phyloP scores from a whole-genome alignment of 2,888 invertebrate species.

The Agonopterix alstromeriana region DNA sequence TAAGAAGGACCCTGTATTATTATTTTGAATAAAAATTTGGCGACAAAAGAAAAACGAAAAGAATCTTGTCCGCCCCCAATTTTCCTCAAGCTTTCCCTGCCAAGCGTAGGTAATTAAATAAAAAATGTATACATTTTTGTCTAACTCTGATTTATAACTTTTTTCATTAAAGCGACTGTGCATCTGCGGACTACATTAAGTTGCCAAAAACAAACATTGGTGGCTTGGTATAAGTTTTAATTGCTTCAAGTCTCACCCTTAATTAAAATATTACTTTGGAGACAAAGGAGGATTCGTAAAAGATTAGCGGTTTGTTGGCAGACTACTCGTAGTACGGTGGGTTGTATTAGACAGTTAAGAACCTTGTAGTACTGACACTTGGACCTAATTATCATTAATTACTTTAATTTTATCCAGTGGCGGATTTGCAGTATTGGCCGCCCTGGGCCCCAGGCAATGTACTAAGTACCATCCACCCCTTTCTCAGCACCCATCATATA shows the following conservation, averaged over 20 bases:
- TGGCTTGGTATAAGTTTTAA: conserved; percentile 53
- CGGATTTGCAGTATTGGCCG: no score
- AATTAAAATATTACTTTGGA: conserved; percentile 63
- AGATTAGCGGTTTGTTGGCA: conserved; percentile 42
- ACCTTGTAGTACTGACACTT: no score
- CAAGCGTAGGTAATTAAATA: conserved; percentile 1
- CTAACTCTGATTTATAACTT: conserved; percentile 11
- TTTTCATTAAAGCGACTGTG: conserved; percentile 33
- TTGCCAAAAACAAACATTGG: conserved; percentile 56
- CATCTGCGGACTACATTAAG: conserved; percentile 35
- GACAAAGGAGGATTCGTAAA: conserved; percentile 49
- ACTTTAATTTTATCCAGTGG: no score
- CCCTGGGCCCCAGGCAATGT: no score
- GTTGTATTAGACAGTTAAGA: conserved; percentile 7
- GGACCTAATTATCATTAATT: no score
- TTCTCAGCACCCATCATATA: no score
- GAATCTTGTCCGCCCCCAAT: neutral
- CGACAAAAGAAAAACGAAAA: neutral
- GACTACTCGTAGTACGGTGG: conserved; percentile 7
- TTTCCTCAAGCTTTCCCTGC: neutral
- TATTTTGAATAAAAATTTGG: no score
- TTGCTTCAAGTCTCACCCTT: conserved; percentile 40
- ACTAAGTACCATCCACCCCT: no score
- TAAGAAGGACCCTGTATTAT: no score
- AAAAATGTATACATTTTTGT: conserved; percentile 4